Evolutionary conservation across 2,888 invertebrate genomes (phyloP), one percentile per base, ranked within the genome.

Genomic region (Lasioglossum lativentre): DNA sequence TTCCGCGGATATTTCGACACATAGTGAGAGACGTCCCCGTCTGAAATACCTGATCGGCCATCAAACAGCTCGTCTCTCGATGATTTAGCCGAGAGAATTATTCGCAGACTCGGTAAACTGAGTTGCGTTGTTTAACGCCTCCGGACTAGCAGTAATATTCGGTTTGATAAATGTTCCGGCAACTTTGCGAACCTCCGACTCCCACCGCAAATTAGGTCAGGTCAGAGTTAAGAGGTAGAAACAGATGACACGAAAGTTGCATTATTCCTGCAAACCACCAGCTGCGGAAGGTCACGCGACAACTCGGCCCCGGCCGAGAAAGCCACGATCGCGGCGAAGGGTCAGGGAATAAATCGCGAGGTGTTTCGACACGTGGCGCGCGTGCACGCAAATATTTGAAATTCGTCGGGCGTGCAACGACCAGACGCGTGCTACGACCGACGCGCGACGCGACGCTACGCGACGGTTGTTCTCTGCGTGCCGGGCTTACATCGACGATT

Each of bases 301-400:
- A 76, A 5, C 74, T 45, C 16, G 76, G 40, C 68, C 66, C 16
- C 76, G 16, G 16, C 45, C n/a, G 73, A 23, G 79, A 72, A 42
- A 38, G 38, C 38, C 38, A 19, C 66, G 66, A 68, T 68, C 38
- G 0, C 8, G 23, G 74, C 47, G n/a, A 27, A 27, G 16, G 77
- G 45, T 14, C 14, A 38, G 70, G 84, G 90, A 91, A 91, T 90
- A 91, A 90, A 92, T 92, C 87, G 86, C 85, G 75, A 85, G 79
- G 87, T 87, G 89, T 90, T 90, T 89, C 89, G 87, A 86, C 90
- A 89, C 88, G 83, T 84, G 78, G 52, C 77, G 75, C 83, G 87
- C 86, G 89, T 82, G 88, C 89, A 86, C 80, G 87, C 88, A 91
- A 92, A 92, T 92, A 91, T 91, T 92, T 92, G 89, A 88, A 85